These are phyloP conservation scores for Nibea albiflora DNA, from an alignment of 2,113 vertebrate species.

Conservation along the genomic window DNA sequence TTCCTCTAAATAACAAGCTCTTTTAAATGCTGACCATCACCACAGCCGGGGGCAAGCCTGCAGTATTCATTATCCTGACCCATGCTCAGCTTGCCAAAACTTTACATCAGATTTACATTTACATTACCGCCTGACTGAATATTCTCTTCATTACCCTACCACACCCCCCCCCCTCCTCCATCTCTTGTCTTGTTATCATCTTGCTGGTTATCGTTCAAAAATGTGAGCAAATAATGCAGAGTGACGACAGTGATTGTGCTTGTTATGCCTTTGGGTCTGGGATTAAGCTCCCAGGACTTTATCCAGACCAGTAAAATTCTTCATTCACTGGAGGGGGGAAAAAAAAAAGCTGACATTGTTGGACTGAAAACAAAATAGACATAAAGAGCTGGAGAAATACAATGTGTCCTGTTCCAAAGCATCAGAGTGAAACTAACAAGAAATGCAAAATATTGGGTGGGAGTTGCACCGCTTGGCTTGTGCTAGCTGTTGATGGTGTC, in stretches of 20 bases:
- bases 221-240: constrained; percentile 43
- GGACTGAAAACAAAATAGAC: constrained; percentile 7
- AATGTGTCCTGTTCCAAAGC: constrained; percentile 7
- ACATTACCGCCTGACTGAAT: constrained; percentile 42
- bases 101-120: constrained; percentile 55
- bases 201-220: constrained; percentile 16
- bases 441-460: not conserved
- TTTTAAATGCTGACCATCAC: constrained; percentile 59
- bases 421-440: constrained; percentile 14
- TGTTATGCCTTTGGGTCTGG: constrained; percentile 41
- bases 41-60: constrained; percentile 57
- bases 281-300: constrained; percentile 53
- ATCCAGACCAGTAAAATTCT: constrained; percentile 43
- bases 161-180: not conserved
- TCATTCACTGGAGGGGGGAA: constrained; percentile 2
- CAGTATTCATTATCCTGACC: constrained; percentile 65
- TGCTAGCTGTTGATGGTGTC: not conserved
- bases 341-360: constrained; percentile 1
- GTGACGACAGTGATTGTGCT: constrained; percentile 26
- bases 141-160: constrained; percentile 32
- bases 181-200: constrained; percentile 42
- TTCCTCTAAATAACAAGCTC: constrained; percentile 58
- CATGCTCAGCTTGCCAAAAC: constrained; percentile 36
- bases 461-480: not conserved
- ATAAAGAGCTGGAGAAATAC: constrained; percentile 9